Evolutionary conservation across 92 coral and sea anemone species (phyloP).

Genomic region (Zoanthus solanderi): DNA sequence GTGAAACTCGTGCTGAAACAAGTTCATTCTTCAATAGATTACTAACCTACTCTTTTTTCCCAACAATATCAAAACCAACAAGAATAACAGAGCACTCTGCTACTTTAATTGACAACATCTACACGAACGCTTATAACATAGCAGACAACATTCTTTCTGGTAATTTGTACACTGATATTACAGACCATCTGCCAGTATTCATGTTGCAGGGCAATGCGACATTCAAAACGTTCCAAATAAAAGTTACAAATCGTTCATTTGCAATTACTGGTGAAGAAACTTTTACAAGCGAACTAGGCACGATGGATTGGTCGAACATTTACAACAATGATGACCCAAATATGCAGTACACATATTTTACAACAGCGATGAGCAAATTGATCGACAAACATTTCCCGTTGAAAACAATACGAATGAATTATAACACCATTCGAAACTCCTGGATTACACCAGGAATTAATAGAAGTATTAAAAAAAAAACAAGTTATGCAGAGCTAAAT

Average conservation of each 20-base stretch:
- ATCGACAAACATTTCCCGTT: neutral
- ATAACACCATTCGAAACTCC: neutral
- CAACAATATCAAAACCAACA: no score
- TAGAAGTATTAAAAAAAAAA: neutral
- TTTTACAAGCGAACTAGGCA: conserved; percentile 6
- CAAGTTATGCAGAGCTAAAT: conserved; percentile 8
- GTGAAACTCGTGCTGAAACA: no score
- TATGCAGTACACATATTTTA: neutral
- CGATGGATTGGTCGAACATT: conserved; percentile 9
- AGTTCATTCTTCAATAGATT: no score
- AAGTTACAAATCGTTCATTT: conserved; percentile 18
- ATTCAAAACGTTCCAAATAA: neutral
- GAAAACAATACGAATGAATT: neutral
- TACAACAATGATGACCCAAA: conserved; percentile 17
- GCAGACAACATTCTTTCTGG: no score
- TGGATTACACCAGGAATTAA: neutral
- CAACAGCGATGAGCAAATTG: no score
- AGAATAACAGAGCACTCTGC: no score
- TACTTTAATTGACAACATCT: no score
- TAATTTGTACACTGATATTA: no score
- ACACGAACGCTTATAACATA: no score
- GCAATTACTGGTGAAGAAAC: neutral
- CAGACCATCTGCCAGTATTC: no score
- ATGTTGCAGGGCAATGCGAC: no score
- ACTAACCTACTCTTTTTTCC: no score